Conservation (phyloP, 2,113 vertebrate species). For the Boulengerochromis microlepis region DNA sequence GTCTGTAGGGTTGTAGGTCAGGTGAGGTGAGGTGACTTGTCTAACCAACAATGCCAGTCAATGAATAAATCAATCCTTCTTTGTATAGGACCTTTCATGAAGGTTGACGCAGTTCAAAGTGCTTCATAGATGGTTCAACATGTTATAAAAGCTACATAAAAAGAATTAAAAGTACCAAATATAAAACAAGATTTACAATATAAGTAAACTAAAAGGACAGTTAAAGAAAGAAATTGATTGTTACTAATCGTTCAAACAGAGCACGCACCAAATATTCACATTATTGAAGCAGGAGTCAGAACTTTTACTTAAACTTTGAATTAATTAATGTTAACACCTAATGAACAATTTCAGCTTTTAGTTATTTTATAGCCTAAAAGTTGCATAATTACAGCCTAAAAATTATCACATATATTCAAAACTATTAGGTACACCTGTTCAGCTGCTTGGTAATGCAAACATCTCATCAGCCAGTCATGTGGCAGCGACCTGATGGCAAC, state of each 20-base stretch:
- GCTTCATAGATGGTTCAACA: not conserved
- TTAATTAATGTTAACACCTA: not conserved
- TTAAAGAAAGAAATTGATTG: not conserved
- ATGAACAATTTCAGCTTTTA: not conserved
- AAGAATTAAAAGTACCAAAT: not conserved
- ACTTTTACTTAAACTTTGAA: not conserved
- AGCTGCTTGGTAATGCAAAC: not conserved
- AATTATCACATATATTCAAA: not conserved
- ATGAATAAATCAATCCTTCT: not conserved
- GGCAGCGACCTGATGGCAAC: not conserved
- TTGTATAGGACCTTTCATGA: not conserved
- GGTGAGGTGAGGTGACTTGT: not conserved
- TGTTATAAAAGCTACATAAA: not conserved
- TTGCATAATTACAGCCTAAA: not conserved
- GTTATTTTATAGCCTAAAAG: not conserved
- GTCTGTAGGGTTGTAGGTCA: not conserved
- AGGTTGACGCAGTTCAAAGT: not conserved
- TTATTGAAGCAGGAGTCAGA: not conserved
- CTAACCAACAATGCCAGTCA: not conserved
- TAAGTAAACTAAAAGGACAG: fast-evolving
- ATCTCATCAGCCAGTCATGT: not conserved
- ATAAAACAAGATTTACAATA: not conserved
- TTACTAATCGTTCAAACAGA: not conserved
- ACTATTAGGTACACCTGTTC: not conserved
- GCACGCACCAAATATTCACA: not conserved